Percentiles rank a stretch among this genome's conserved stretches.
These are phyloP conservation scores for Tuta absoluta DNA, from an alignment of 2,888 invertebrate genomes.

Conservation along the genomic window DNA sequence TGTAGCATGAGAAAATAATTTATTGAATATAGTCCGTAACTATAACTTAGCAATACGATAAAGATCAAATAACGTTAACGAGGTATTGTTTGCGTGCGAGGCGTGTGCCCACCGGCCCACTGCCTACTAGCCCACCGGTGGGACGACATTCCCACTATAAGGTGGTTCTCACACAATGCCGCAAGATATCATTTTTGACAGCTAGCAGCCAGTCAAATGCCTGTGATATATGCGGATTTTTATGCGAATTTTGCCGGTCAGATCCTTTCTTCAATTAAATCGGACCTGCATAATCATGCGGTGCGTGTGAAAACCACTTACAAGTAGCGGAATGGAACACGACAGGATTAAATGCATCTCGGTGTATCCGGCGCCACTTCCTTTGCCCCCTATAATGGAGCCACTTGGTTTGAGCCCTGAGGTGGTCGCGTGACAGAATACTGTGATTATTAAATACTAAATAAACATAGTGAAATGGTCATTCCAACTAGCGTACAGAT, in stretches of 20 bases:
- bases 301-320: too few species aligned
- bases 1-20: slow-evolving; percentile 55
- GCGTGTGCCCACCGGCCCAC: not conserved
- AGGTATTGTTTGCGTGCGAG: slow-evolving; percentile 8
- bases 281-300: too few species aligned
- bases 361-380: not conserved
- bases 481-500: not conserved
- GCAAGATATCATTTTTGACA: too few species aligned
- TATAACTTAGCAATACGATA: slow-evolving; percentile 25
- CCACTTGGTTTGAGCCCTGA: not conserved
- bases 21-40: slow-evolving; percentile 47
- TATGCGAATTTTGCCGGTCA: too few species aligned
- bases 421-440: not conserved
- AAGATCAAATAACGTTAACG: slow-evolving; percentile 21
- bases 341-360: too few species aligned
- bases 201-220: too few species aligned
- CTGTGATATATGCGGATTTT: too few species aligned
- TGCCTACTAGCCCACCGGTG: not conserved
- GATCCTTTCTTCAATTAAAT: too few species aligned
- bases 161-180: too few species aligned
- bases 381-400: not conserved
- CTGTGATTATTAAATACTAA: not conserved
- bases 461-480: not conserved
- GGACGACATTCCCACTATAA: not conserved
- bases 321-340: too few species aligned